Conservation (phyloP, 1,140 invertebrate genomes). For the Elymnias hypermnestra region DNA sequence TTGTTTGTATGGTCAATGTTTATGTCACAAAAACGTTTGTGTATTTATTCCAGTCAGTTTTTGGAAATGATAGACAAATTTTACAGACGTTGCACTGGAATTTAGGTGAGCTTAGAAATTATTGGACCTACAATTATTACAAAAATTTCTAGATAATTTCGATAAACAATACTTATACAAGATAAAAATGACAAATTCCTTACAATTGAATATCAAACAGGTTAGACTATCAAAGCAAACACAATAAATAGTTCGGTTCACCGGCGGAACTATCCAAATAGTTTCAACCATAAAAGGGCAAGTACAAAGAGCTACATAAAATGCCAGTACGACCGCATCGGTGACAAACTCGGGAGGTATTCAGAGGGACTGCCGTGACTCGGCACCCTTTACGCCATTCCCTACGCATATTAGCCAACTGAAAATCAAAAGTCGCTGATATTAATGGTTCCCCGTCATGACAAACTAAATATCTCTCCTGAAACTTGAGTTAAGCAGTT, state of each 20-base stretch:
- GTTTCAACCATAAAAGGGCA: slow-evolving; percentile 63
- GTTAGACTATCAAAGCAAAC: slow-evolving; percentile 49
- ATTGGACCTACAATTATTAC: too few relatives aligned
- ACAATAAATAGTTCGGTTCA: slow-evolving; percentile 55
- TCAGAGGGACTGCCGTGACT: slow-evolving; percentile 58
- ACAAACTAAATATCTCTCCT: slow-evolving; percentile 68
- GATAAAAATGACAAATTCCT: too few relatives aligned
- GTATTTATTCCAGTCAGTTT: too few relatives aligned
- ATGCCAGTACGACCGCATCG: slow-evolving; percentile 68
- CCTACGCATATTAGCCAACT: slow-evolving; percentile 66
- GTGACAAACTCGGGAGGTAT: slow-evolving; percentile 69
- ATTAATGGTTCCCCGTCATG: slow-evolving; percentile 69
- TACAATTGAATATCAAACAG: slow-evolving; percentile 21
- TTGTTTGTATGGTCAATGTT: too few relatives aligned
- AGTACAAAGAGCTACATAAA: slow-evolving; percentile 72
- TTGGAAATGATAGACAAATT: too few relatives aligned
- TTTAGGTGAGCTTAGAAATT: too few relatives aligned
- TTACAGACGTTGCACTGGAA: too few relatives aligned
- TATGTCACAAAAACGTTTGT: too few relatives aligned
- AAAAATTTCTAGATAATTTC: too few relatives aligned
- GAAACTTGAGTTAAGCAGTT: slow-evolving; percentile 52
- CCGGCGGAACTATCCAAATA: slow-evolving; percentile 63
- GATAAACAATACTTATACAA: too few relatives aligned
- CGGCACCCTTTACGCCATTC: slow-evolving; percentile 54
- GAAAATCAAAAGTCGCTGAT: slow-evolving; percentile 73